Evolutionary conservation across 2,797 vertebrate species (phyloP), one percentile per base, ranked within the genome.

Genomic region (Acropternis orthonyx): DNA sequence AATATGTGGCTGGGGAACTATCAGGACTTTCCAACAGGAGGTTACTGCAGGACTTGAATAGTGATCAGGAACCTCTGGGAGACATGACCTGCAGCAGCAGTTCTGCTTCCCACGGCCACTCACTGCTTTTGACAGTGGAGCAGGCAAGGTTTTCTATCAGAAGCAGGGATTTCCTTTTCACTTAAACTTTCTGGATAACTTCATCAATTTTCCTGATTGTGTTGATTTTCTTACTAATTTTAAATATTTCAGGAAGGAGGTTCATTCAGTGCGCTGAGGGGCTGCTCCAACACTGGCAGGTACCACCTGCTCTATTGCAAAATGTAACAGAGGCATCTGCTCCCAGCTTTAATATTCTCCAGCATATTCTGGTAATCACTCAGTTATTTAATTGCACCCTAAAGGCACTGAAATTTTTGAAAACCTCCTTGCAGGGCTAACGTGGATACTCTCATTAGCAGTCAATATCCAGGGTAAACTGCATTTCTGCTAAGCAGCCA

Each of bases 351-450:
- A 77, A 63, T 91, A 75, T 84, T 96, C 95, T 93, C 83, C 93
- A 91, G 87, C 49, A 66, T 43, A 91, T 79, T 96, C 93, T 16
- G 17, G 81, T 89, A 65, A 95, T 83, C 83, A 48, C 68, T 65
- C 51, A 49, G 62, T 94, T 95, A 88, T 94, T 97, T 97, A 95
- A 95, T 94, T 95, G 76, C 36, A 96, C 43, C 77, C 61, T 59
- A 39, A 96, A 76, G 92, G 52, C 26, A 86, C 41, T 58, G 44
- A 34, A 68, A 59, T 44, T 19, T 34, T 92, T 77, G 18, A 88
- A 92, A 96, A 78, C 51, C 55, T 88, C 78, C 37, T 94, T 28
- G 48, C 61, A 75, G 85, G 55, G 39, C 48, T 86, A 85, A 74
- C 1, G 2, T 49, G 56, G 39, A 28, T 72, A 39, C 76, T 66